A percentile compares a stretch with the other conserved stretches of the same genome.
Conservation (phyloP, 2,797 vertebrate species). For the Micromesistius poutassou region DNA sequence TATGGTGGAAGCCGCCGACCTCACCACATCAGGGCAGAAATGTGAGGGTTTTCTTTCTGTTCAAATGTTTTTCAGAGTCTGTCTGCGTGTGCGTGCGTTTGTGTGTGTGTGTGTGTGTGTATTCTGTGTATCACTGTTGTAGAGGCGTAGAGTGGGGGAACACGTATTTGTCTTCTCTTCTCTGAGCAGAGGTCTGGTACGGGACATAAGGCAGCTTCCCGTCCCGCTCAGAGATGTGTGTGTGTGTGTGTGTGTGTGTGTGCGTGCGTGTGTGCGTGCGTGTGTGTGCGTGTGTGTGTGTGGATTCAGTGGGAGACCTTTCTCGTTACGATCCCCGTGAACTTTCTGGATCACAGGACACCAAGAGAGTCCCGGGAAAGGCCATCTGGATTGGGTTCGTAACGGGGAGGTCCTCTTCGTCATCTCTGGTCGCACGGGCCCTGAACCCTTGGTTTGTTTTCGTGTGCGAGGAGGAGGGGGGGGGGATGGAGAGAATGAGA, state of each 20-base stretch:
- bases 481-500: slow-evolving; percentile 41
- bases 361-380: slow-evolving; percentile 41
- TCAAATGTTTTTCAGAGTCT: slow-evolving; percentile 19
- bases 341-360: neutral
- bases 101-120: neutral
- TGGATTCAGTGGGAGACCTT: neutral
- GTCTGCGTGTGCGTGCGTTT: neutral
- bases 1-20: slow-evolving; percentile 31
- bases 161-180: slow-evolving; percentile 23
- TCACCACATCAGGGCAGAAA: slow-evolving; percentile 26
- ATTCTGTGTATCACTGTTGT: neutral
- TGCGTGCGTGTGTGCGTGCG: neutral
- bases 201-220: slow-evolving; percentile 75
- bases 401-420: slow-evolving; percentile 41
- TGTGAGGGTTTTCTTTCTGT: slow-evolving; percentile 22
- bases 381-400: slow-evolving; percentile 53
- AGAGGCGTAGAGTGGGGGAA: slow-evolving; percentile 8
- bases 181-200: slow-evolving; percentile 45
- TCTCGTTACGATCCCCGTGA: neutral
- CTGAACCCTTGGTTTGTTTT: slow-evolving; percentile 14
- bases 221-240: slow-evolving; percentile 44
- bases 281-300: slow-evolving; percentile 5
- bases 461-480: slow-evolving; percentile 20
- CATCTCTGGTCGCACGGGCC: neutral
- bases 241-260: neutral